A percentile compares a stretch with the other conserved stretches of the same genome.
These are phyloP conservation scores for Oxytorus armatus DNA, from an alignment of 2,888 invertebrate species.

Conservation along the genomic window DNA sequence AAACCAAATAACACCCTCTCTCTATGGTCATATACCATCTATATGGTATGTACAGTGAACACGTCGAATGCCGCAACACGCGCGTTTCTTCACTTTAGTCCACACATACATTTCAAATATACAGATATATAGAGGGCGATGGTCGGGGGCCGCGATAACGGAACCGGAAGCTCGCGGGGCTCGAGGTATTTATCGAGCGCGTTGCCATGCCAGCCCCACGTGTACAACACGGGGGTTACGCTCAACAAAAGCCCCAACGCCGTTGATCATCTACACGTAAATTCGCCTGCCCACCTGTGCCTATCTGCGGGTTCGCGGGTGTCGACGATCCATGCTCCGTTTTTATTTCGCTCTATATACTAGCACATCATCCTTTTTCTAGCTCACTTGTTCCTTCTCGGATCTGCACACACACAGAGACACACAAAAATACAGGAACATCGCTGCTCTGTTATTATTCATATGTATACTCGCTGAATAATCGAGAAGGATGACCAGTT, in stretches of 20 bases:
- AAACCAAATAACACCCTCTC: constrained; percentile 75
- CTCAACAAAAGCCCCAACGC: constrained; percentile 62
- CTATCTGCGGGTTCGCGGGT: constrained; percentile 61
- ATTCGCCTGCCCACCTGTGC: constrained; percentile 71
- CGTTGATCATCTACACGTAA: constrained; percentile 72
- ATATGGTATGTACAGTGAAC: constrained; percentile 6
- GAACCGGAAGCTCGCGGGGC: constrained; percentile 71
- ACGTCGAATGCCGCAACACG: constrained; percentile 67
- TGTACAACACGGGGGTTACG: constrained; percentile 78
- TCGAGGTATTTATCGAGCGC: constrained; percentile 82
- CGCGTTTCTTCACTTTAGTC: constrained; percentile 46
- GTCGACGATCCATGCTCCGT: constrained; percentile 48
- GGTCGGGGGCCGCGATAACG: constrained; percentile 72
- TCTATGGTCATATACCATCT: constrained; percentile 7
- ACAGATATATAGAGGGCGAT: constrained; percentile 13
- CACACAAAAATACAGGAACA: neutral
- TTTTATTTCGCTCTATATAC: constrained; percentile 44
- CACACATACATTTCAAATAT: constrained; percentile 6
- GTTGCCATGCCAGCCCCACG: constrained; percentile 84
- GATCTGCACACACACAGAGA: neutral
- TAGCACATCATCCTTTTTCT: constrained; percentile 11
- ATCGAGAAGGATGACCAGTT: constrained; percentile 64
- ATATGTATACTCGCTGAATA: constrained; percentile 58
- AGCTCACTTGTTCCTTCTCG: constrained; percentile 18
- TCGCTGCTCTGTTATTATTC: constrained; percentile 47